Evolutionary conservation across 2,888 invertebrate species (phyloP), one percentile per base, ranked within the genome.

Genomic region (Ophion ventricosus): DNA sequence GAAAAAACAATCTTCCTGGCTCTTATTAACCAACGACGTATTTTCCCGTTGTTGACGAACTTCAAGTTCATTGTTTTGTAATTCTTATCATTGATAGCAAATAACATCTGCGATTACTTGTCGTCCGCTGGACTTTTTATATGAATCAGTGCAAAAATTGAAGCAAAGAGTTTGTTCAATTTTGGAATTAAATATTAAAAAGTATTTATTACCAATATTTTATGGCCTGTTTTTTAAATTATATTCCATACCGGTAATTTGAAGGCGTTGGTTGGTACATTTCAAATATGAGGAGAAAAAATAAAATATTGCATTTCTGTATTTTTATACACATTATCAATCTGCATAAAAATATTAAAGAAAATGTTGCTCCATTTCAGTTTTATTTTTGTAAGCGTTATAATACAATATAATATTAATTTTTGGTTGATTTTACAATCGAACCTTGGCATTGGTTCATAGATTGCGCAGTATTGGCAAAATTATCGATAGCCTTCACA

Each of bases 401-500:
- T 14, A 49, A 17, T 49, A 3, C 11, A 17, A 17, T 2, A 49
- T 49, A 17, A 17, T 2, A 49, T 49, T 49, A 14, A 49, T 49
- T 14, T 49, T 43, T 43, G 17, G 17, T 49, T 49, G 14, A 49
- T 17, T 49, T 17, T 49, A 49, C 14, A 49, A 49, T 49, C 2
- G 49, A 49, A 49, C 49, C 49, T 49, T 59, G 20, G 23, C 59
- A 59, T 59, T 59, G 20, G 20, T 20, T 59, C 11, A 20, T 59
- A 11, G 59, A 49, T 56, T 70, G 26, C 17, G 49, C 73, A 66
- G 26, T 67, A 59, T 77, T 70, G 29, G 56, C 67, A 57, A 77
- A 61, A 61, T 74, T 49, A 35, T 76, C 78, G 87, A 87, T 88
- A 84, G 84, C 84, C 86, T 87, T 81, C 74, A 74, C 64, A 79